Conservation (phyloP, 92 coral and sea anemone species). For the Palythoa caribaeorum region DNA sequence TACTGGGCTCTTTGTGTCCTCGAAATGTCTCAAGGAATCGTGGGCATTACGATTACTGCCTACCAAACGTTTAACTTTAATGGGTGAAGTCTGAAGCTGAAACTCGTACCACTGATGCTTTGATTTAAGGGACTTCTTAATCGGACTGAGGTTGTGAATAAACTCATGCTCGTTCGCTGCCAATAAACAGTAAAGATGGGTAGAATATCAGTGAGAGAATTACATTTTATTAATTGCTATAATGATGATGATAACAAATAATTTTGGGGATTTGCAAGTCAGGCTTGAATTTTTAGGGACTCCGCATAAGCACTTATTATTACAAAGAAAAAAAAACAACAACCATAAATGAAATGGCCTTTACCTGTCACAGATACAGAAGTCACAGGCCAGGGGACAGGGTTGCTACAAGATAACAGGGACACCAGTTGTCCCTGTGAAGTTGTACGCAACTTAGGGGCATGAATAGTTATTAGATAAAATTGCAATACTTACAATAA, state of each 20-base stretch:
- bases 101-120: constrained; percentile 47
- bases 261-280: constrained; percentile 32
- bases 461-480: constrained; percentile 48
- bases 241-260: constrained; percentile 31
- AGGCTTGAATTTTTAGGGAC: constrained; percentile 40
- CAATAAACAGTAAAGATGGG: constrained; percentile 36
- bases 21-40: constrained; percentile 6
- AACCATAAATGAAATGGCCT: constrained; percentile 34
- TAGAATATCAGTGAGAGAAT: constrained; percentile 54
- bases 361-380: constrained; percentile 33
- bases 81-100: constrained; percentile 45
- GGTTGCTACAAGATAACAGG: constrained; percentile 55
- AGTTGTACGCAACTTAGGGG: constrained; percentile 40
- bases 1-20: constrained; percentile 44
- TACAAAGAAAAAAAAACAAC: constrained; percentile 23
- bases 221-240: constrained; percentile 32
- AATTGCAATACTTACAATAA: constrained; percentile 53
- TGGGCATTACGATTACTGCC: constrained; percentile 36
- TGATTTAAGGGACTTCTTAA: constrained; percentile 25
- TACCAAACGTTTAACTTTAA: constrained; percentile 14
- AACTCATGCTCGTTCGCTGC: constrained; percentile 5
- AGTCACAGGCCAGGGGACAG: constrained; percentile 39
- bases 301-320: constrained; percentile 35
- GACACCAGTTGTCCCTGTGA: constrained; percentile 54
- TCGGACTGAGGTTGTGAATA: constrained; percentile 52